Conservation (phyloP, 2,888 invertebrate species). For the Erebia palarica region DNA sequence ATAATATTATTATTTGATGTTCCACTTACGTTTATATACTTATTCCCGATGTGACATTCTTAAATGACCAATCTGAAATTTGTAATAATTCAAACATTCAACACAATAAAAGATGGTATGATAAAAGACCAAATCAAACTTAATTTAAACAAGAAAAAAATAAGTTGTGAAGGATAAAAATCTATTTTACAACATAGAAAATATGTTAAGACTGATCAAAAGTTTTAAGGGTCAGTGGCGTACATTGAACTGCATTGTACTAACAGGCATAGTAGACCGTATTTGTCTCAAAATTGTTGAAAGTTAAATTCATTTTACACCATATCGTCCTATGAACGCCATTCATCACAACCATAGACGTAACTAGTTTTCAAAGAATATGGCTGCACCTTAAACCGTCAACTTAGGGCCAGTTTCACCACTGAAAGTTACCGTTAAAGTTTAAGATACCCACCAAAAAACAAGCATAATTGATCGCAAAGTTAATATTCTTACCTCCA, state of each 20-base stretch:
- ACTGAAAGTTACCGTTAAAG: too few species aligned
- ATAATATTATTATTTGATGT: slow-evolving; percentile 37
- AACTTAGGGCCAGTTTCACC: not conserved
- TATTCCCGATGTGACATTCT: slow-evolving; percentile 77
- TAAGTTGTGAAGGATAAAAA: not conserved
- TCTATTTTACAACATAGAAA: not conserved
- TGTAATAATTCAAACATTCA: slow-evolving; percentile 39
- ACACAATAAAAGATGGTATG: not conserved
- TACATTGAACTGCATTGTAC: not conserved
- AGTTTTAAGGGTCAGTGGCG: slow-evolving; percentile 1
- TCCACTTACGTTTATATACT: slow-evolving; percentile 61
- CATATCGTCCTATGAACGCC: not conserved
- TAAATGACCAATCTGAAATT: slow-evolving; percentile 81
- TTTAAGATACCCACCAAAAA: too few species aligned
- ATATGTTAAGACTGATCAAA: not conserved
- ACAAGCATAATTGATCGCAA: too few species aligned
- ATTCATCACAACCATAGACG: not conserved
- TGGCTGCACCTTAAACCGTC: not conserved
- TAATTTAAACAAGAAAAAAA: not conserved
- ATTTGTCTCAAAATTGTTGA: not conserved
- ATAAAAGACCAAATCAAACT: not conserved
- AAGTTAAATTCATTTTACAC: not conserved
- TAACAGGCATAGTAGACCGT: not conserved
- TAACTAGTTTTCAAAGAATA: too few species aligned
- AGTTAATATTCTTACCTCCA: too few species aligned